phyloP scores from a whole-genome alignment of 2,888 invertebrate species.

The Scaptomyza polygonia region DNA sequence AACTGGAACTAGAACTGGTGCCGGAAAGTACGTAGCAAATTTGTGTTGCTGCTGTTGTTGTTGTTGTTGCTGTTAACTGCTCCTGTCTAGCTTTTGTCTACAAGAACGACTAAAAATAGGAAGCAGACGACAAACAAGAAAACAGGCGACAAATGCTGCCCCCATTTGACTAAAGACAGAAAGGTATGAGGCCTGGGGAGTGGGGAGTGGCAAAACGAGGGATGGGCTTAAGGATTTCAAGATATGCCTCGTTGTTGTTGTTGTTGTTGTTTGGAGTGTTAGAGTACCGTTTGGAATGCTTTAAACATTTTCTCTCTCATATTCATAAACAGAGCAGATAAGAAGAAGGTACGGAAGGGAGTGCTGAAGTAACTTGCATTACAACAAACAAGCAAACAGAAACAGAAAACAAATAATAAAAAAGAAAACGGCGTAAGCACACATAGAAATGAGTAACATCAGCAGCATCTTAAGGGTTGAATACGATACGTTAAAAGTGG shows the following conservation, averaged over 20 bases:
- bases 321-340: conserved; percentile 46
- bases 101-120: conserved; percentile 10
- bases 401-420: conserved; percentile 50
- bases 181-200: conserved; percentile 1
- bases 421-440: conserved; percentile 51
- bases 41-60: conserved; percentile 34
- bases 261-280: conserved; percentile 51
- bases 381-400: conserved; percentile 48
- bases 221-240: conserved; percentile 39
- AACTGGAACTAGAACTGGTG: conserved; percentile 28
- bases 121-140: conserved; percentile 13
- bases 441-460: conserved; percentile 31
- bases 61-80: background rate
- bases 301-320: conserved; percentile 58
- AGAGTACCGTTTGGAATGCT: conserved; percentile 75
- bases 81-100: conserved; percentile 39
- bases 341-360: too few relatives aligned
- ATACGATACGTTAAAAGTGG: background rate
- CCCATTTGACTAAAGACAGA: conserved; percentile 24
- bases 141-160: conserved; percentile 58
- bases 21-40: conserved; percentile 61
- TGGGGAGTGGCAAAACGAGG: conserved; percentile 18
- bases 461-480: conserved; percentile 26
- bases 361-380: conserved; percentile 26
- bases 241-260: conserved; percentile 44